Evolutionary conservation across 2,113 vertebrate species (phyloP).

Genomic region (Tachuris rubrigastra): DNA sequence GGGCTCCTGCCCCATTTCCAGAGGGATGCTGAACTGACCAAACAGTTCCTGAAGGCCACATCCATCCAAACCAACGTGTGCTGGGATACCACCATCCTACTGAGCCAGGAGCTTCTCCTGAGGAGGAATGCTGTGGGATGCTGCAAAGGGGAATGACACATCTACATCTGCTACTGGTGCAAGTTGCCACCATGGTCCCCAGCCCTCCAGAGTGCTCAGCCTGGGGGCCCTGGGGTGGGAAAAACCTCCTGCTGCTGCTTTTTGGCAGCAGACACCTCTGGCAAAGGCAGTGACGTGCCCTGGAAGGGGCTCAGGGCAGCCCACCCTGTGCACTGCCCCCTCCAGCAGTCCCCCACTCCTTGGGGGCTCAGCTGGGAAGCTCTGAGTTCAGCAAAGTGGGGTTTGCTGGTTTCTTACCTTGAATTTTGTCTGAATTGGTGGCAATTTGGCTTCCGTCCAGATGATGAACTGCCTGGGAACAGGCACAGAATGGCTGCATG

Average conservation of each 20-base stretch:
- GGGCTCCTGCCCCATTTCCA: background rate
- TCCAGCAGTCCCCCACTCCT: background rate
- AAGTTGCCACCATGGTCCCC: fast-evolving
- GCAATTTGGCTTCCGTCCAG: slow-evolving; percentile 13
- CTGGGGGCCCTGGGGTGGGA: background rate
- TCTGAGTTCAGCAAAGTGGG: fast-evolving
- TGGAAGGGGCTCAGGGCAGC: background rate
- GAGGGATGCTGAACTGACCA: background rate
- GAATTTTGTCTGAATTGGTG: background rate
- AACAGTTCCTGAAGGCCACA: background rate
- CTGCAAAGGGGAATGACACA: slow-evolving; percentile 2
- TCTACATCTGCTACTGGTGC: background rate
- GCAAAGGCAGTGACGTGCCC: background rate
- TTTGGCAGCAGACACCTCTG: background rate
- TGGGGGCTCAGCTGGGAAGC: background rate
- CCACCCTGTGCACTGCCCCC: background rate
- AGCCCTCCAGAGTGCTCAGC: fast-evolving
- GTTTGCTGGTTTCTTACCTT: slow-evolving; percentile 7
- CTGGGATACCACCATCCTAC: background rate
- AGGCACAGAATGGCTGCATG: background rate
- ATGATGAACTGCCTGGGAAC: background rate
- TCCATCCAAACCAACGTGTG: background rate
- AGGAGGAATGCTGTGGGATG: background rate
- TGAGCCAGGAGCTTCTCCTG: background rate
- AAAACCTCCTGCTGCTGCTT: background rate